Base-by-base conservation (phyloP, 2,888 invertebrate genomes). In the Conchocele bisecta region DNA sequence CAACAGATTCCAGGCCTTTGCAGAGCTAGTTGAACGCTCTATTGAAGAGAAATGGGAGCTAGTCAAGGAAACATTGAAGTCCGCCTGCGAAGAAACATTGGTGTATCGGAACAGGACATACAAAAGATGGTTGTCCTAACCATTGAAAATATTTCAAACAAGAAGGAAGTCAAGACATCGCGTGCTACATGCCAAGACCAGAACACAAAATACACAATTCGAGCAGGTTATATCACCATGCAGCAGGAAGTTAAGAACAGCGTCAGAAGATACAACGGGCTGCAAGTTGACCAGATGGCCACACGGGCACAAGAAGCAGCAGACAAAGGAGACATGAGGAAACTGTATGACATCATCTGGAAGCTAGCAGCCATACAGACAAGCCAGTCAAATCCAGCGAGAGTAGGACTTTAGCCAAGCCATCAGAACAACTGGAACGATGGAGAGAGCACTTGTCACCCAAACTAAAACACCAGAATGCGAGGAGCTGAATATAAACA, bases 401-500 rank as follows among this genome's bases (percentile, higher is more conserved):
- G n/a, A 15, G 37, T n/a, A n/a, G n/a, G n/a, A n/a, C n/a, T 13
- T 37, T n/a, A 15, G n/a, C n/a, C n/a, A n/a, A n/a, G n/a, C n/a
- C n/a, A n/a, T n/a, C n/a, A n/a, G n/a, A n/a, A n/a, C n/a, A n/a
- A n/a, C n/a, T n/a, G n/a, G n/a, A n/a, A n/a, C n/a, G n/a, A n/a
- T n/a, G n/a, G n/a, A n/a, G n/a, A n/a, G n/a, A n/a, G n/a, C n/a
- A n/a, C n/a, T n/a, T n/a, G n/a, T n/a, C n/a, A n/a, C n/a, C n/a
- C n/a, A 13, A 0, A 29, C 22, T 7, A 4, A 41, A 6, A 7
- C 29, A n/a, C 5, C 26, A 24, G 7, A 15, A 22, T 33, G 17
- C 17, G 54, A 56, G 26, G 44, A 26, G 4, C 26, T 57, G 24
- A 3, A n/a, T n/a, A 28, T 53, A 6, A 22, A 64, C 31, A 64